These are phyloP conservation scores for Anaspis maculata DNA, from an alignment of 2,888 invertebrate genomes.

Conservation along the genomic window DNA sequence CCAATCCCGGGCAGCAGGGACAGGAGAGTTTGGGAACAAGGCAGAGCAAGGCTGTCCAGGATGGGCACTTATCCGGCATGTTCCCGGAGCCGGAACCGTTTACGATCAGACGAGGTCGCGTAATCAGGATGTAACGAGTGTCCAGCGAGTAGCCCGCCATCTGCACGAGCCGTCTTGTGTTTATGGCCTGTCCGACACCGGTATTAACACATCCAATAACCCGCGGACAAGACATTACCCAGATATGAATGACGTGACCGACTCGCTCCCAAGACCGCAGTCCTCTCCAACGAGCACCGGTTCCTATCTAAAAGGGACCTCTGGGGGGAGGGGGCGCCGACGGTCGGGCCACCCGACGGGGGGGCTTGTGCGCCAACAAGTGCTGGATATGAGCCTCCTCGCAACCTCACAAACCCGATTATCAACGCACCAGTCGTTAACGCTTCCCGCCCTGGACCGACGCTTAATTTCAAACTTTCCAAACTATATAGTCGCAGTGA, in stretches of 20 bases:
- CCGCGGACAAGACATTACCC: constrained; percentile 41
- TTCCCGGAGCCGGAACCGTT: constrained; percentile 11
- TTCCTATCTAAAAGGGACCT: constrained; percentile 8
- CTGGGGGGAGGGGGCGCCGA: constrained; percentile 5
- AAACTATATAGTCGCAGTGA: too few relatives aligned
- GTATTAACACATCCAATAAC: constrained; percentile 45
- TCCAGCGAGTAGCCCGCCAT: constrained; percentile 33
- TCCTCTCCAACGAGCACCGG: constrained; percentile 17
- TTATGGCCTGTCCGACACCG: constrained; percentile 41
- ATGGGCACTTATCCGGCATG: constrained; percentile 10
- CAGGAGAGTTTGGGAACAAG: too few relatives aligned
- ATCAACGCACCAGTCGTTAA: too few relatives aligned
- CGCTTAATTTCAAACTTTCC: too few relatives aligned
- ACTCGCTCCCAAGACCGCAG: constrained; percentile 22
- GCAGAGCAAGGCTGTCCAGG: constrained; percentile 1
- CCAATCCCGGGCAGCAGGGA: too few relatives aligned
- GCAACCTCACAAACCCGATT: too few relatives aligned
- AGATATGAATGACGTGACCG: constrained; percentile 45
- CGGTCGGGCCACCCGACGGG: too few relatives aligned
- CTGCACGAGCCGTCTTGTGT: constrained; percentile 42
- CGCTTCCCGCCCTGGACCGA: too few relatives aligned
- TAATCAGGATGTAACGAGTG: constrained; percentile 40
- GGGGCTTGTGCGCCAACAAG: too few relatives aligned
- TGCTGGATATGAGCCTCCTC: constrained; percentile 10
- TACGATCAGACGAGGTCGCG: constrained; percentile 20